A percentile compares a stretch with the other conserved stretches of the same genome.
Evolutionary conservation across 2,797 vertebrate species (phyloP).

Genomic region (Clarias laeviceps): DNA sequence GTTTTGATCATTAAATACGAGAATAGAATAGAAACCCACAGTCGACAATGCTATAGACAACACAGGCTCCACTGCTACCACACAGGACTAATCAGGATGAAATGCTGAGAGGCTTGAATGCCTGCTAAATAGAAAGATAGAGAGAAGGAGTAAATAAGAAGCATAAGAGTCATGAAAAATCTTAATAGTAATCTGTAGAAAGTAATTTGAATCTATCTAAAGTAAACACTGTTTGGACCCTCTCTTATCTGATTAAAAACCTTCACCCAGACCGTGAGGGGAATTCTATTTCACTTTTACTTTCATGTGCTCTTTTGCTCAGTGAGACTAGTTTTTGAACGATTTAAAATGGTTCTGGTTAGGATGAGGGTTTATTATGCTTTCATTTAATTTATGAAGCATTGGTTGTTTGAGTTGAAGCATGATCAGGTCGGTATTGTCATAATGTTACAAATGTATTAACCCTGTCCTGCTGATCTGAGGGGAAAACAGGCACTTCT

Average conservation of each 20-base stretch:
- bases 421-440: not conserved
- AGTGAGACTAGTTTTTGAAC: not conserved
- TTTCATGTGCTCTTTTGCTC: not conserved
- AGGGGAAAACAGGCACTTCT: not conserved
- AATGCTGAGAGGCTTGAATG: not conserved
- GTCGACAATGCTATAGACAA: not conserved
- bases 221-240: not conserved
- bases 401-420: not conserved
- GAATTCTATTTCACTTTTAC: not conserved
- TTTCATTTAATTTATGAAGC: not conserved
- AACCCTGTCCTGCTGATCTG: not conserved
- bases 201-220: conserved; percentile 2
- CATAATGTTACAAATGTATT: not conserved
- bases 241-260: conserved; percentile 14
- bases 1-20: not conserved
- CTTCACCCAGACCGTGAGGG: not conserved
- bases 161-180: not conserved
- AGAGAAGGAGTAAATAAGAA: conserved; percentile 2
- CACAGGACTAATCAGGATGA: not conserved
- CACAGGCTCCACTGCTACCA: not conserved
- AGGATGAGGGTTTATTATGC: not conserved
- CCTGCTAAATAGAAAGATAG: not conserved
- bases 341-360: not conserved
- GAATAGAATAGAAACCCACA: not conserved
- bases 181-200: conserved; percentile 20